Evolutionary conservation across 1,140 invertebrate species (phyloP).

Genomic region (Palaemon carinicauda): DNA sequence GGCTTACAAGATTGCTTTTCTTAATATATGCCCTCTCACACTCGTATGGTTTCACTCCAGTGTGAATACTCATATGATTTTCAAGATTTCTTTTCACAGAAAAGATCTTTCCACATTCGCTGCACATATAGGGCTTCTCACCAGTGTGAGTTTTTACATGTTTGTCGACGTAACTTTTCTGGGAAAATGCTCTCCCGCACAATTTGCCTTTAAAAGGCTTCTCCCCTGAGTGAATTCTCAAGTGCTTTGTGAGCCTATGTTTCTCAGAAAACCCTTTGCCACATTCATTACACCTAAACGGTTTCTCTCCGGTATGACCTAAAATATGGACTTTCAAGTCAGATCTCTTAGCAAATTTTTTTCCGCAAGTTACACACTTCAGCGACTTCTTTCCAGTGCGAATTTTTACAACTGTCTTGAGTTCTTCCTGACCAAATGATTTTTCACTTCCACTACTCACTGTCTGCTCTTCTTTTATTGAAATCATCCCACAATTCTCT

Average conservation of each 20-base stretch:
- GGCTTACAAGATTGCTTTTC: neutral
- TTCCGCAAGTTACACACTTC: no score
- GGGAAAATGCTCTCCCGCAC: neutral
- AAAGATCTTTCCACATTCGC: neutral
- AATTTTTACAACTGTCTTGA: no score
- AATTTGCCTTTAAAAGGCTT: slow-evolving; percentile 88
- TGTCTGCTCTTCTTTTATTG: no score
- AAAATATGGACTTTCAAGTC: no score
- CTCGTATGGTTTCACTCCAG: slow-evolving; percentile 42
- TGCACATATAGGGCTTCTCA: no score
- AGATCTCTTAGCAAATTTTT: no score
- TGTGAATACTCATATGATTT: neutral
- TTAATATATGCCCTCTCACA: slow-evolving; percentile 18
- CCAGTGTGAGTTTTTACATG: slow-evolving; percentile 17
- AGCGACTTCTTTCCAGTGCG: no score
- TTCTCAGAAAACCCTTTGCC: neutral
- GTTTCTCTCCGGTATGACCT: neutral
- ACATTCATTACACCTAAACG: neutral
- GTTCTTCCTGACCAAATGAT: no score
- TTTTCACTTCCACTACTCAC: no score
- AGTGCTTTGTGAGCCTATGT: slow-evolving; percentile 68
- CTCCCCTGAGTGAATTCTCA: slow-evolving; percentile 96
- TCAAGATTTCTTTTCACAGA: neutral
- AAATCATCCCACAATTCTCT: no score
- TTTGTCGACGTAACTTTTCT: neutral